These are phyloP conservation scores for Vipera latastei DNA, from an alignment of 2,797 vertebrate genomes.

Conservation along the genomic window DNA sequence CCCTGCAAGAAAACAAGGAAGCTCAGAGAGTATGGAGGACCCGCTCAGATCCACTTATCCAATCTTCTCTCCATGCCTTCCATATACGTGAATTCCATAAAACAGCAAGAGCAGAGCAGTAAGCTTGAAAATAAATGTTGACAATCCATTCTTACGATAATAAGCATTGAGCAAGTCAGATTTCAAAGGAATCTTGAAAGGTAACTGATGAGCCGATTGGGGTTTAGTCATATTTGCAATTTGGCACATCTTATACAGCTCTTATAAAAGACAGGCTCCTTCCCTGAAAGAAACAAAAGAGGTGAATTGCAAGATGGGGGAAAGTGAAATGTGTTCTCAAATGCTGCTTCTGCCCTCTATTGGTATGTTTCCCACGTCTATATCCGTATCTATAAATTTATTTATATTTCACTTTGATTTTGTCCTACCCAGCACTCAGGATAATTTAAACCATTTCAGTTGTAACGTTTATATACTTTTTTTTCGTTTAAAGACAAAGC, in stretches of 20 bases:
- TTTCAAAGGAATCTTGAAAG: neutral
- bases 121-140: slow-evolving; percentile 21
- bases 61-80: neutral
- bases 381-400: neutral
- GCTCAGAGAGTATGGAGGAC: neutral
- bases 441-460: neutral
- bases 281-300: slow-evolving; percentile 9
- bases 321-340: slow-evolving; percentile 49
- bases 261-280: slow-evolving; percentile 43
- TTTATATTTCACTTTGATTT: neutral
- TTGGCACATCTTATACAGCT: slow-evolving; percentile 5
- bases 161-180: neutral
- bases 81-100: slow-evolving; percentile 6
- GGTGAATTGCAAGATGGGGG: slow-evolving; percentile 23
- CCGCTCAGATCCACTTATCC: neutral
- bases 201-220: neutral
- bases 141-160: neutral
- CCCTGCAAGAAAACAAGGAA: neutral
- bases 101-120: slow-evolving; percentile 4
- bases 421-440: neutral
- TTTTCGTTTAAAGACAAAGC: neutral
- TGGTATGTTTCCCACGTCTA: slow-evolving; percentile 59
- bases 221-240: slow-evolving; percentile 25
- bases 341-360: slow-evolving; percentile 71
- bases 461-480: neutral